A percentile compares a stretch with the other conserved stretches of the same genome.
Evolutionary conservation across 2,113 vertebrate species (phyloP).

Genomic region (Corythaixoides concolor): DNA sequence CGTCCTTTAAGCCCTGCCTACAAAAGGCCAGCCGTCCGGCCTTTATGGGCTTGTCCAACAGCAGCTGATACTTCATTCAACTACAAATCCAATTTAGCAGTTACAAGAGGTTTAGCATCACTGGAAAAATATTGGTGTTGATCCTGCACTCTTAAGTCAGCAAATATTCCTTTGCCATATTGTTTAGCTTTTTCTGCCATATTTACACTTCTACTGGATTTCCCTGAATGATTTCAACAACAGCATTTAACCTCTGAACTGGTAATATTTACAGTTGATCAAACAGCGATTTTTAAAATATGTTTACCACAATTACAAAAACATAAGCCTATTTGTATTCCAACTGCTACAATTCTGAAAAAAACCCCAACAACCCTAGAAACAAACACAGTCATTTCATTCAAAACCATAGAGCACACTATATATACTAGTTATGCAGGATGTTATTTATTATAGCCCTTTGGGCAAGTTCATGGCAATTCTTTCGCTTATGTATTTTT

Average conservation of each 20-base stretch:
- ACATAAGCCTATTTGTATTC: constrained; percentile 23
- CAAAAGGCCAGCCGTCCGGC: constrained; percentile 82
- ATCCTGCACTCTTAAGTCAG: constrained; percentile 74
- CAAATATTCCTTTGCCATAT: constrained; percentile 71
- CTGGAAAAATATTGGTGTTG: constrained; percentile 82
- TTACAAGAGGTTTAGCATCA: constrained; percentile 82
- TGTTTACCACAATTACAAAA: constrained; percentile 32
- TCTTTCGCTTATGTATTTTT: constrained; percentile 22
- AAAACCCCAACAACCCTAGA: not conserved
- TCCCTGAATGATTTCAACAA: constrained; percentile 28
- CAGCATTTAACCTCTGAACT: constrained; percentile 59
- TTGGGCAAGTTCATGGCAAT: constrained; percentile 16
- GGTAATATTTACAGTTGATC: constrained; percentile 50
- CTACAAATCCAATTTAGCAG: constrained; percentile 91
- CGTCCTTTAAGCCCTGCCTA: constrained; percentile 84
- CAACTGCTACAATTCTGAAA: not conserved
- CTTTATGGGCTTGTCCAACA: constrained; percentile 84
- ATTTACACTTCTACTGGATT: constrained; percentile 64
- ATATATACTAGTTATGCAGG: not conserved
- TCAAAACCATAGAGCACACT: constrained; percentile 23
- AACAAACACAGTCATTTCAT: constrained; percentile 26
- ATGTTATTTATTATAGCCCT: constrained; percentile 34
- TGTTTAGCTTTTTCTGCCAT: constrained; percentile 66
- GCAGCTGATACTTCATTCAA: constrained; percentile 89
- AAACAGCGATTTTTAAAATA: constrained; percentile 41